Evolutionary conservation across 2,888 invertebrate species (phyloP), one percentile per base, ranked within the genome.

Genomic region (Apodemia duryi): DNA sequence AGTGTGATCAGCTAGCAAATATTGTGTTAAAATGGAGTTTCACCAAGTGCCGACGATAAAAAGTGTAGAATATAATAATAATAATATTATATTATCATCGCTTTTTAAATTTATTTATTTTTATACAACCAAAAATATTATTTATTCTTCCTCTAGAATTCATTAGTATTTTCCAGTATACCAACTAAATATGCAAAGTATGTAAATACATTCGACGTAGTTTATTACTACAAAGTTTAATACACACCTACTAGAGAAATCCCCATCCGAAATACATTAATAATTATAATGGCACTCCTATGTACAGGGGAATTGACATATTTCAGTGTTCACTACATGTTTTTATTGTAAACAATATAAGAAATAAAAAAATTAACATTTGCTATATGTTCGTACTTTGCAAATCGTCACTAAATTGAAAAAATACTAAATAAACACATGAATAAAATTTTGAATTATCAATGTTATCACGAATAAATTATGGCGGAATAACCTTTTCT

Each of bases 281-380:
- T 77, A 82, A 54, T 79, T 82, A 85, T 79, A 83, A 91, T 91
- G 90, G 91, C 91, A 91, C 91, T 76, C 84, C 81, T 91, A 91
- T 91, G 77, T 90, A 90, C 90, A 91, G 78, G 76, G 88, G 83
- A 90, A 91, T 91, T 91, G 91, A 91, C 91, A 86, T 85, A 79
- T 81, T 84, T 77, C 75, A 10, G 29, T 11, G 29, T 29, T 54
- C 46, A 46, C 54, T 54, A 54, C 54, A 28, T 28, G 3, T 52
- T 52, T 52, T 52, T 54, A 29, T 52, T 28, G 54, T 29, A 54
- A 54, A 54, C 54, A 54, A 54, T 52, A n/a, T 21, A 29, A 29
- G 5, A 29, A 54, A 5, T 29, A 10, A 13, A 13, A 21, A 21
- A 5, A 32, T 57, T 57, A 11, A 57, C 5, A 32, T 57, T 57